Conservation (phyloP, 2,888 invertebrate genomes). For the Gisinianus flammeolus region DNA sequence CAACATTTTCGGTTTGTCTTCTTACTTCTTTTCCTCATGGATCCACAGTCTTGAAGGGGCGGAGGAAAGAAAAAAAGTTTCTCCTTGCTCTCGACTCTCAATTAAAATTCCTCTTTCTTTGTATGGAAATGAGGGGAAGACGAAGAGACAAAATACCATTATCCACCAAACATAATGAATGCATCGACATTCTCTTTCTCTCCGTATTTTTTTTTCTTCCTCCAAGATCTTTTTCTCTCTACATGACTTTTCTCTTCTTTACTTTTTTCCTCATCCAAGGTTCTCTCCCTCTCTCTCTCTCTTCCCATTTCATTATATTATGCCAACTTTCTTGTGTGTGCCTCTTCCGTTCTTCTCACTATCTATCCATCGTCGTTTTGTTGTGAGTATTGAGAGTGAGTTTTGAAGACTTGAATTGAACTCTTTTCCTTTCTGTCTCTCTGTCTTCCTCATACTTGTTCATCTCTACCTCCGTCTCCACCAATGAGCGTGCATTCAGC, state of each 20-base stretch:
- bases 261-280: not conserved
- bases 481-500: not conserved
- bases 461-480: not conserved
- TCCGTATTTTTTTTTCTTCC: too few relatives aligned
- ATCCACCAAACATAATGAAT: not conserved
- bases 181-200: not conserved
- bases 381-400: not conserved
- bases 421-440: not conserved
- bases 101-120: conserved; percentile 8
- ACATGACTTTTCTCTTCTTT: too few relatives aligned
- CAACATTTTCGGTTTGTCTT: too few relatives aligned
- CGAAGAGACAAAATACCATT: conserved; percentile 3
- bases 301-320: not conserved
- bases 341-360: not conserved
- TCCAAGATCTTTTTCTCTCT: too few relatives aligned
- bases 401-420: not conserved
- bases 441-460: not conserved
- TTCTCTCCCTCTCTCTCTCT: not conserved
- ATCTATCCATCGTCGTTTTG: not conserved
- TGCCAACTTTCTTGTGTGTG: not conserved
- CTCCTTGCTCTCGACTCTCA: not conserved
- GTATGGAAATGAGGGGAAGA: not conserved
- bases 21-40: too few relatives aligned
- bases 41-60: not conserved
- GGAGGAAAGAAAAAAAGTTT: not conserved